These are phyloP conservation scores for Drosophila elegans DNA, from an alignment of 1,140 invertebrate genomes.

Conservation along the genomic window DNA sequence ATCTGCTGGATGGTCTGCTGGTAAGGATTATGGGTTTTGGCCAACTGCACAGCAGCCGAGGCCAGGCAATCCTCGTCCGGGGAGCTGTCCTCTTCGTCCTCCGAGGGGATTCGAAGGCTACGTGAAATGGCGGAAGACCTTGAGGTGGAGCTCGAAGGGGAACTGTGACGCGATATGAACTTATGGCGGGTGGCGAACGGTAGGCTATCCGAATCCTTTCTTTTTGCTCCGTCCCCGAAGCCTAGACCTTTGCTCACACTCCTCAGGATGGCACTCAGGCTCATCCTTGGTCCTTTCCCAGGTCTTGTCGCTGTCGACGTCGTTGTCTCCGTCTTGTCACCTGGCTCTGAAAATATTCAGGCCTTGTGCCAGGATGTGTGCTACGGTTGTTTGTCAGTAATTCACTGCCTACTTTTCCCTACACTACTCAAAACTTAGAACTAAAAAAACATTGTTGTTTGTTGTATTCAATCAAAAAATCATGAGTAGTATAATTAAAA, in stretches of 20 bases:
- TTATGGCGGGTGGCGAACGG: background rate
- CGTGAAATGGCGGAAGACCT: background rate
- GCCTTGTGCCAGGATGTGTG: conserved; percentile 33
- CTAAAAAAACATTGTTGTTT: no score
- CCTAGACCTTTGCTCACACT: conserved; percentile 55
- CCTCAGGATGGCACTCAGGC: conserved; percentile 57
- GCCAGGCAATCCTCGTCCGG: conserved; percentile 1
- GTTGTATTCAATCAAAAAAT: no score
- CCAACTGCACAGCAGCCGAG: conserved; percentile 10
- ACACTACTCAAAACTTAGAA: background rate
- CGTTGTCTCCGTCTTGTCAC: conserved; percentile 28
- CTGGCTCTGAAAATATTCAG: conserved; percentile 27
- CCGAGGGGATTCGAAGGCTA: background rate
- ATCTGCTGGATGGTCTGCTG: conserved; percentile 57
- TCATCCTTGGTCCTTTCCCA: conserved; percentile 57
- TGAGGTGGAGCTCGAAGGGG: background rate
- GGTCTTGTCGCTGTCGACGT: conserved; percentile 21
- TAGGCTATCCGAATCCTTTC: background rate
- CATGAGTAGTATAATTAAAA: no score
- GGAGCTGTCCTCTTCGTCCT: conserved; percentile 9
- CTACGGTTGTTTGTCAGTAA: conserved; percentile 25
- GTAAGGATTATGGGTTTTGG: conserved; percentile 24
- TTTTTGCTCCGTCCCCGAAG: conserved; percentile 25
- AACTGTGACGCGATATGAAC: background rate
- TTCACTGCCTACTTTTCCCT: conserved; percentile 25